phyloP scores from a whole-genome alignment of 2,113 vertebrate genomes.

The Tiliqua scincoides region DNA sequence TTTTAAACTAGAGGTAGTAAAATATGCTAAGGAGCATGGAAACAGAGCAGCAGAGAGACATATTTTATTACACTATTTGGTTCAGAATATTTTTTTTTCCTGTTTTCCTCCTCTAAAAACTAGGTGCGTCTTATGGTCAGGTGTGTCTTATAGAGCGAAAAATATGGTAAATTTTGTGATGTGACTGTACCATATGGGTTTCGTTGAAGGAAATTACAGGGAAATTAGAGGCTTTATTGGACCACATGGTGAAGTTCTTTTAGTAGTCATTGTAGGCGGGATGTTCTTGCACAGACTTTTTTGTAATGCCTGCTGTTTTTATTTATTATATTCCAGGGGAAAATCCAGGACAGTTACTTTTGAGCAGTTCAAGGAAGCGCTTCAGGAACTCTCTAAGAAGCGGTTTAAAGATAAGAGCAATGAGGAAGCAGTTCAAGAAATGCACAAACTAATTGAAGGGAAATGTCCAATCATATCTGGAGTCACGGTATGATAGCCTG shows the following conservation, averaged over 20 bases:
- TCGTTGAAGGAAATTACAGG: background rate
- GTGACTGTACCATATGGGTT: background rate
- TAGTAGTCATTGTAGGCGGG: no score
- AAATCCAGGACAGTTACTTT: slow-evolving; percentile 93
- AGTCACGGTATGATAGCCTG: slow-evolving; percentile 84
- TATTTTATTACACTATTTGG: no score
- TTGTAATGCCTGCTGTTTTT: slow-evolving; percentile 50
- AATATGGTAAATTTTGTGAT: background rate
- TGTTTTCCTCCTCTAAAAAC: no score
- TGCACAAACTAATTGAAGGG: slow-evolving; percentile 91
- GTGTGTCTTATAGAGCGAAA: no score
- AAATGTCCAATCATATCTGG: slow-evolving; percentile 89
- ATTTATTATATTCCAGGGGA: slow-evolving; percentile 77
- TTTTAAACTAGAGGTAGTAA: no score
- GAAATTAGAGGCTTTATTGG: no score
- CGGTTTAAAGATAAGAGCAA: slow-evolving; percentile 89
- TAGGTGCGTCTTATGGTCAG: no score
- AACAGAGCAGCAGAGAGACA: no score
- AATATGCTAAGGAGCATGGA: no score
- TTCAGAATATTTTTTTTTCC: no score
- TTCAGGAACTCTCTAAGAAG: slow-evolving; percentile 90
- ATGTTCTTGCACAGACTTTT: background rate
- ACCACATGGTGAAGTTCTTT: background rate
- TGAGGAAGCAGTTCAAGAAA: slow-evolving; percentile 89
- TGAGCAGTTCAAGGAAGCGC: slow-evolving; percentile 90